Evolutionary conservation across 2,888 invertebrate species (phyloP), one percentile per base, ranked within the genome.

Genomic region (Tachystola acroxantha): DNA sequence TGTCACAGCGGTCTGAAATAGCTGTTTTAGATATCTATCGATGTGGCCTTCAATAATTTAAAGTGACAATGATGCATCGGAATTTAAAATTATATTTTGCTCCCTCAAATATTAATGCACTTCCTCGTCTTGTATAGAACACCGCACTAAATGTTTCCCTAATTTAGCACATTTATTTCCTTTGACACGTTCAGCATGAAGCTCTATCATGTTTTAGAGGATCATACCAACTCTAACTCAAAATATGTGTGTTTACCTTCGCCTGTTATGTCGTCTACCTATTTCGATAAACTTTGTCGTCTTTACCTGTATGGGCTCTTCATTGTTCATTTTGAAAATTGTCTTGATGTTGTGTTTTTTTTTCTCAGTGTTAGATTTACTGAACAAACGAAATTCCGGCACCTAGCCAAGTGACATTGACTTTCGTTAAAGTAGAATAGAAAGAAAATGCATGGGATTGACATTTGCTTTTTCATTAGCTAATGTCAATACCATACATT

Each of bases 71-170:
- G 55, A 60, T 65, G 54, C 50, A 62, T 63, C 60, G 51, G n/a
- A 68, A 62, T 53, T 53, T 42, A 57, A 57, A 43, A 48, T 40
- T 33, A 46, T 57, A 53, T 51, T 56, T 60, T 57, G 58, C 57
- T 53, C 64, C 65, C 60, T 50, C 54, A 61, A 59, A 60, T 64
- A 58, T 57, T 55, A 52, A 54, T 57, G 82, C 85, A 84, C 84
- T 58, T 68, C 68, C 64, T 67, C 65, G 57, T 76, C 64, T 73
- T 76, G 64, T 71, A 56, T 74, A 68, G 62, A 63, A 61, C 49
- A 64, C 59, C 61, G 85, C 85, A 85, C 84, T 79, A 66, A 72
- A 70, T 82, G 84, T 85, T 72, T 68, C 64, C 69, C 64, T 61
- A 52, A 56, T 45, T 62, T 48, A 72, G 74, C 82, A 81, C 84